Percentiles rank a stretch among this genome's conserved stretches.
Conservation (phyloP, 2,113 vertebrate species). For the Hippocampus abdominalis region DNA sequence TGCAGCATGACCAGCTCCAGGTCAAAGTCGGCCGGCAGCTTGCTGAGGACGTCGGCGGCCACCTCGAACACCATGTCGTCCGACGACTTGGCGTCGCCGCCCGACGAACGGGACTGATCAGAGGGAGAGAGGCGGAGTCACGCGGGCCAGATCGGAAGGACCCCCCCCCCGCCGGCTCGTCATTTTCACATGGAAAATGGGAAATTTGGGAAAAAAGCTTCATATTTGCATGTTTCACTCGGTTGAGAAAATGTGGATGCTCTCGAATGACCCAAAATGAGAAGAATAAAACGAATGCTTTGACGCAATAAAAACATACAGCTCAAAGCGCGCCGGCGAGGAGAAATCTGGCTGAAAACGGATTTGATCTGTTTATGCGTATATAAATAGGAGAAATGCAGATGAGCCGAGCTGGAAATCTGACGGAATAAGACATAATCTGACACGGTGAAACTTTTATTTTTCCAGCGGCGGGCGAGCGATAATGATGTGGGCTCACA, state of each 20-base stretch:
- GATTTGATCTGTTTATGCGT: constrained; percentile 30
- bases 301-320: background rate
- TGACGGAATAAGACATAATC: constrained; percentile 24
- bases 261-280: background rate
- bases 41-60: constrained; percentile 80
- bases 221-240: background rate
- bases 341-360: constrained; percentile 12
- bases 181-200: background rate
- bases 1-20: constrained; percentile 76
- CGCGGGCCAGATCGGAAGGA: background rate
- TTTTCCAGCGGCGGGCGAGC: constrained; percentile 14
- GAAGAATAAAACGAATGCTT: background rate
- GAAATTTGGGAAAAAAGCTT: too few species aligned
- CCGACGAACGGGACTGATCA: constrained; percentile 75
- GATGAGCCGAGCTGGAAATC: constrained; percentile 5
- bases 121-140: constrained; percentile 26
- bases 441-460: constrained; percentile 13
- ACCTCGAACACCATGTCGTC: constrained; percentile 84
- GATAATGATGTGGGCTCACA: constrained; percentile 48
- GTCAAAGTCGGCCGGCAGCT: constrained; percentile 81
- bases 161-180: constrained; percentile 18
- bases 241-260: background rate
- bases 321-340: background rate
- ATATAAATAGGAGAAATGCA: background rate
- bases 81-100: constrained; percentile 75